Evolutionary conservation across 2,888 invertebrate genomes (phyloP), one percentile per base, ranked within the genome.

Genomic region (Lycia hirtaria): DNA sequence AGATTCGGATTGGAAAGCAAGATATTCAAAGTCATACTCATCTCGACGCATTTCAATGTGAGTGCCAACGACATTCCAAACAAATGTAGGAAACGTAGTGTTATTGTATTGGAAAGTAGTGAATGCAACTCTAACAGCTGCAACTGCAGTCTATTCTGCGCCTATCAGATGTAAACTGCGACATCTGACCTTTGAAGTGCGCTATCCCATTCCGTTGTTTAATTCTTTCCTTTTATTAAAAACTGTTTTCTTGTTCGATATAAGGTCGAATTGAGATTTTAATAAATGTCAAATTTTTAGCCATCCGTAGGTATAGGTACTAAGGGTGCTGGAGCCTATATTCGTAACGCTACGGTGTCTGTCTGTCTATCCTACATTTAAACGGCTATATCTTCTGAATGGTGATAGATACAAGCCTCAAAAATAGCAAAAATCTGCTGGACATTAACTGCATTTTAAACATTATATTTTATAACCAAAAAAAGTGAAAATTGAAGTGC

Each of bases 1-100:
- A 64, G 68, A 80, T 65, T 76, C 73, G 10, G 80, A 85, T 56
- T 91, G 90, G 91, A 88, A 84, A 72, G 72, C 76, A 12, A 81
- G 90, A 24, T 90, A 91, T 62, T 77, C 82, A n/a, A 82, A 80
- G 68, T 68, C 89, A 10, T 90, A 89, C 66, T 85, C 87, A 2
- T 70, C 80, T 30, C 75, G 78, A 26, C 73, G 72, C 9, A 56
- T 75, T 61, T 69, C 77, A 19, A 37, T 68, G 87, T 87, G 59
- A 83, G 86, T 80, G 19, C 15, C 19, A 20, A 5, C 14, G 12
- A 12, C 33, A 44, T 19, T n/a, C 2, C 19, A 19, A 40, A 40
- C 24, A 38, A 32, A 56, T 45, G 24, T 32, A 45, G 32, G 12
- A 17, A 44, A 45, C 38, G 10, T 20, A 33, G 49, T 44, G 47